A percentile compares a stretch with the other conserved stretches of the same genome.
Conservation (phyloP, 2,797 vertebrate genomes). For the Pantherophis alleghaniensis region DNA sequence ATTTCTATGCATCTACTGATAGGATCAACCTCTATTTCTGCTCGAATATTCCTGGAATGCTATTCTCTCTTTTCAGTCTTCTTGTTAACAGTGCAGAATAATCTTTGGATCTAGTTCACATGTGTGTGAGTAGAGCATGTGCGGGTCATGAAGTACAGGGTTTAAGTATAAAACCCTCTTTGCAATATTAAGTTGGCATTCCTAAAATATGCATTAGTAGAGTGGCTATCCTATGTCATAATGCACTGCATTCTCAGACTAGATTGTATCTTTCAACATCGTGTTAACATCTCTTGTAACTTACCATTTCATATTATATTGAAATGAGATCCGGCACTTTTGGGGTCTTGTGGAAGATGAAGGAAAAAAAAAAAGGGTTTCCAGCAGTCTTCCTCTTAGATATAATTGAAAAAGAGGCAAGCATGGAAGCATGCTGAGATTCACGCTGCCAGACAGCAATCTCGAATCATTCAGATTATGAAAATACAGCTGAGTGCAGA, state of each 20-base stretch:
- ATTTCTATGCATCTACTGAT: neutral
- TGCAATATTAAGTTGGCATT: slow-evolving; percentile 44
- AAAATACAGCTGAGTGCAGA: slow-evolving; percentile 64
- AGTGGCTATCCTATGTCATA: slow-evolving; percentile 29
- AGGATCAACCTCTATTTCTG: neutral
- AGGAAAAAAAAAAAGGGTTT: slow-evolving; percentile 53
- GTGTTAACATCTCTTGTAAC: slow-evolving; percentile 65
- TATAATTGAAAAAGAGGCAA: slow-evolving; percentile 75
- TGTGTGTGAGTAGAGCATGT: neutral
- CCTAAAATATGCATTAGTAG: slow-evolving; percentile 45
- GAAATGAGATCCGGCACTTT: slow-evolving; percentile 71
- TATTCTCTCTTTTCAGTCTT: neutral
- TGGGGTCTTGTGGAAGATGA: slow-evolving; percentile 63
- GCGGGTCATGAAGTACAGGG: slow-evolving; percentile 9
- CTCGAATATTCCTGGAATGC: neutral
- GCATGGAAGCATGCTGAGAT: slow-evolving; percentile 65
- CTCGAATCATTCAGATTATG: slow-evolving; percentile 72
- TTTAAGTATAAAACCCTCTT: slow-evolving; percentile 33
- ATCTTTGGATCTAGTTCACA: slow-evolving; percentile 13
- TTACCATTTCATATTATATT: slow-evolving; percentile 62
- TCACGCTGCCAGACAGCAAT: slow-evolving; percentile 66
- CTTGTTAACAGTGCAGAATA: slow-evolving; percentile 25
- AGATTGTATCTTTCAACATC: slow-evolving; percentile 61
- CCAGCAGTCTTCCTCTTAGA: slow-evolving; percentile 72
- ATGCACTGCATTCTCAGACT: slow-evolving; percentile 43